These are phyloP conservation scores for Notarius quadriscutis DNA, from an alignment of 2,113 vertebrate species.

Conservation along the genomic window DNA sequence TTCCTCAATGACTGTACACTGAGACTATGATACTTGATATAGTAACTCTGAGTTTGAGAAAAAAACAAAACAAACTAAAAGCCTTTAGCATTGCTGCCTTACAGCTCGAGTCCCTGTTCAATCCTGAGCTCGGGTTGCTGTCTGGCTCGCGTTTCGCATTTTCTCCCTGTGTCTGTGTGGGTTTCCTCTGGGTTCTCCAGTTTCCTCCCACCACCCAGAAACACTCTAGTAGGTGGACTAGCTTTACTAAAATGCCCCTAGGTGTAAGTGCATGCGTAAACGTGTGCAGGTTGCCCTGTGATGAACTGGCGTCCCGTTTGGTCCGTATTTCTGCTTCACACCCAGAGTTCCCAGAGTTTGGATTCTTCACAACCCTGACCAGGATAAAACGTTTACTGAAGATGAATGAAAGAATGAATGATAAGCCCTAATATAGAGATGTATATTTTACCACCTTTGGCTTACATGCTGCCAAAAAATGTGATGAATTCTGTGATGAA, in stretches of 20 bases:
- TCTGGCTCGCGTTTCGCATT: not conserved
- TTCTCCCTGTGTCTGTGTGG: not conserved
- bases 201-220: not conserved
- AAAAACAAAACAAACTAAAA: not conserved
- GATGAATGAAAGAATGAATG: not conserved
- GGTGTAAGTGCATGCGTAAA: not conserved
- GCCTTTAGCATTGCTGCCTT: not conserved
- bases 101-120: not conserved
- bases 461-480: not conserved
- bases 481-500: not conserved
- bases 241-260: not conserved
- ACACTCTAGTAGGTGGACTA: not conserved
- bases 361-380: not conserved
- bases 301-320: not conserved
- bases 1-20: not conserved
- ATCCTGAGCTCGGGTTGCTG: not conserved
- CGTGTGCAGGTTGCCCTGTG: not conserved
- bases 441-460: not conserved
- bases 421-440: constrained; percentile 24
- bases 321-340: not conserved
- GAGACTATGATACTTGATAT: not conserved
- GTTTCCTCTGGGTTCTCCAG: not conserved
- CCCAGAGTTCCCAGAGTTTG: not conserved
- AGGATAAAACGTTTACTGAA: not conserved
- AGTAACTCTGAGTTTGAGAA: not conserved